Conservation (phyloP, 2,797 vertebrate species). For the Siniperca undulata region DNA sequence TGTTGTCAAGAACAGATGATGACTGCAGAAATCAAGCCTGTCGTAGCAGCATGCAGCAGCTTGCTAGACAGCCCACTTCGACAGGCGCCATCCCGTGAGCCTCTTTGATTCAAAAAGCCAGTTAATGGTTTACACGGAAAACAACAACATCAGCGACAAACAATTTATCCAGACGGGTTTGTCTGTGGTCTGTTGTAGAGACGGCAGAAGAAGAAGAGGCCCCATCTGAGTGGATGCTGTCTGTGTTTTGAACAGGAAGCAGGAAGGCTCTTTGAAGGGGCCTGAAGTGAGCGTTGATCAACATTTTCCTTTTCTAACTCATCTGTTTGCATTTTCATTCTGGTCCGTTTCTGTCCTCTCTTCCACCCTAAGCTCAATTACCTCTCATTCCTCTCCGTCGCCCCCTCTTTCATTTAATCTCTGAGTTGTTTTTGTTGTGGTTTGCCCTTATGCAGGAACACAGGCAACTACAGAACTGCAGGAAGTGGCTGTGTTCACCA, state of each 20-base stretch:
- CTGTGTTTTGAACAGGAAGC: conserved; percentile 23
- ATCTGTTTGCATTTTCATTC: conserved; percentile 32
- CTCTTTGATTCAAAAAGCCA: conserved; percentile 57
- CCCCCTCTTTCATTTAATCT: conserved; percentile 35
- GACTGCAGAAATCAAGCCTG: not conserved
- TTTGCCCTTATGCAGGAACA: not conserved
- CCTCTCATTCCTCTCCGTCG: conserved; percentile 15
- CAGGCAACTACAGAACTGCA: conserved; percentile 37
- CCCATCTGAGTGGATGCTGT: conserved; percentile 23
- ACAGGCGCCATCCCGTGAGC: conserved; percentile 31
- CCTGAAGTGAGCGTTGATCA: conserved; percentile 2
- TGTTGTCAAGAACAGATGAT: conserved; percentile 9
- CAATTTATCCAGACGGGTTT: conserved; percentile 34
- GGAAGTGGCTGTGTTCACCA: conserved; percentile 43
- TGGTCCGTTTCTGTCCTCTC: not conserved
- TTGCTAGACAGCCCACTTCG: conserved; percentile 25
- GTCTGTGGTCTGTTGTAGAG: conserved; percentile 33
- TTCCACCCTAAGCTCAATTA: conserved; percentile 35
- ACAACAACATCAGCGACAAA: conserved; percentile 38
- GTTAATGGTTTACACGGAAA: conserved; percentile 59
- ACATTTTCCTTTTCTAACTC: not conserved
- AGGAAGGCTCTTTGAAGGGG: conserved; percentile 19
- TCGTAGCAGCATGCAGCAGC: conserved; percentile 4
- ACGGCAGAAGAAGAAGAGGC: conserved; percentile 20
- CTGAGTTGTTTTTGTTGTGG: conserved; percentile 34